Base-by-base conservation (phyloP, 2,797 vertebrate species). In the Poecile montanus region DNA sequence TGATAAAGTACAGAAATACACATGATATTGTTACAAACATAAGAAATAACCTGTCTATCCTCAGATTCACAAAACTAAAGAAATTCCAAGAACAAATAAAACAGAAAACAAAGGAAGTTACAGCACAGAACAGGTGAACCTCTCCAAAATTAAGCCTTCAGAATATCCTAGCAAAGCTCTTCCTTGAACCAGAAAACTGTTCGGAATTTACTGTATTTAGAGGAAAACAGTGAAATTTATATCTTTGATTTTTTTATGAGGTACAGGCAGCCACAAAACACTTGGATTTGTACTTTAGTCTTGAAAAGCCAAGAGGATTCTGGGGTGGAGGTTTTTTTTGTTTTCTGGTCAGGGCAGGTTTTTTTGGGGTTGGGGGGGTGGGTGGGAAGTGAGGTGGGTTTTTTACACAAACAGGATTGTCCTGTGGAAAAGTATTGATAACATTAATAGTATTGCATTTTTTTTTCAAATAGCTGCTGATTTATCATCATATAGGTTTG, bases 341-440 rank as follows among this genome's bases (percentile, higher is more conserved):
- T 26, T 61, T 61, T 84, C 29, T n/a, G 9, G 13, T 9, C 50
- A 48, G 4, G 16, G 4, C 1, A 17, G 42, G 8, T 30, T 16
- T 30, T 34, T 10, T 30, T 7, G 4, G 4, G 11, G 1, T 16
- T 23, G 10, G 1, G 10, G 7, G 7, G 8, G 3, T 4, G 4
- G 4, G 4, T 14, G 16, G 16, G 36, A 32, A 40, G 13, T 47
- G 29, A 40, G 23, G 7, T 54, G 29, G 19, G 1, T 15, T 91
- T 70, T 61, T 63, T 26, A 48, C 9, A 45, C 16, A 32, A 50
- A 17, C 6, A 66, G 12, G 11, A 13, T 3, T 79, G 20, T 42
- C n/a, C 44, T 42, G 30, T 42, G 44, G 50, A 80, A 66, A 61
- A 80, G 16, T 40, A 62, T 4, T 40, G 8, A 45, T 57, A 82